Evolutionary conservation across 1,140 invertebrate genomes (phyloP).

Genomic region (Lasioglossum albipes): DNA sequence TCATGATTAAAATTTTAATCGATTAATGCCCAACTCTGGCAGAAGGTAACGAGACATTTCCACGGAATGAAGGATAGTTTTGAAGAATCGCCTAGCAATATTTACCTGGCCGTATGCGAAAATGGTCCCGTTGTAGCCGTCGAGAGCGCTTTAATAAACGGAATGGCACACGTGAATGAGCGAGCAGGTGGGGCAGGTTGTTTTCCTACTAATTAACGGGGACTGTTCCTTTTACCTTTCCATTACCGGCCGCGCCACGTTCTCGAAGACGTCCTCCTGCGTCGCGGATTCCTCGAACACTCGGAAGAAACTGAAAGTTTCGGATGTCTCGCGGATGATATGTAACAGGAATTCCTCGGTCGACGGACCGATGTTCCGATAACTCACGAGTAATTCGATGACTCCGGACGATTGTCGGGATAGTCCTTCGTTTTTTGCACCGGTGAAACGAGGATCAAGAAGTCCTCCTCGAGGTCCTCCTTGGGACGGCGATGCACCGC

Average conservation of each 20-base stretch:
- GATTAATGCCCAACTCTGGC: too few species aligned
- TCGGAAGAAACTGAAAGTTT: conserved; percentile 75
- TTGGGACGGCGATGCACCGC: conserved; percentile 64
- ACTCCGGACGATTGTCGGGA: conserved; percentile 64
- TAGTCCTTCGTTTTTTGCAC: conserved; percentile 56
- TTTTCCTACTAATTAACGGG: conserved; percentile 4
- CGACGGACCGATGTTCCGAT: background rate
- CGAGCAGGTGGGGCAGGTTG: background rate
- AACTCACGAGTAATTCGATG: conserved; percentile 69
- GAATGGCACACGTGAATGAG: conserved; percentile 26
- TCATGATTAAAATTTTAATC: too few species aligned
- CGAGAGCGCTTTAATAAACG: conserved; percentile 80
- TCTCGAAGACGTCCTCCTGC: conserved; percentile 77
- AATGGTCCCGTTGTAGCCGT: conserved; percentile 92
- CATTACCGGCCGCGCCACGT: conserved; percentile 79
- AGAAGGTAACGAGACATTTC: too few species aligned
- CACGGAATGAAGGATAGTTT: too few species aligned
- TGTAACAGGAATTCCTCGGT: too few species aligned
- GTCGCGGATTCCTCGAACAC: conserved; percentile 74
- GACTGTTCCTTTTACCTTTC: conserved; percentile 72
- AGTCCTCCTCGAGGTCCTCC: conserved; percentile 65
- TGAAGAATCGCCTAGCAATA: background rate
- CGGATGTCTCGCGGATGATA: background rate
- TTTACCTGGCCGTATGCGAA: conserved; percentile 90
- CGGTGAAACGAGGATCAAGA: conserved; percentile 55